Percentiles rank a stretch among this genome's conserved stretches.
Evolutionary conservation across 2,113 vertebrate species (phyloP).

Genomic region (Gallinago undulata): DNA sequence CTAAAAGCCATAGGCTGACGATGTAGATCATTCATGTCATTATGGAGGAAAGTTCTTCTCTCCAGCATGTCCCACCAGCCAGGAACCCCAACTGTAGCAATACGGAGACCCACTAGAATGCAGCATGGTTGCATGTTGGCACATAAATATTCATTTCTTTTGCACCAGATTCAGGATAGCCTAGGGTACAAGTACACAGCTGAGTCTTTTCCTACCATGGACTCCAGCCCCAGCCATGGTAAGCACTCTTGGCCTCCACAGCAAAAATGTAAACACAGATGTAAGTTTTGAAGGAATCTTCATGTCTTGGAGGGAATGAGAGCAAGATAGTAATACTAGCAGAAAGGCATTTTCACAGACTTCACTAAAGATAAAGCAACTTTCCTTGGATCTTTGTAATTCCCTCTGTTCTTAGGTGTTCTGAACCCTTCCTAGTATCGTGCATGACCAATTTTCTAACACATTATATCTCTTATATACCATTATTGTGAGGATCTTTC

Average conservation of each 20-base stretch:
- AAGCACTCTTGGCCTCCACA: background rate
- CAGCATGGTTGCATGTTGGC: accelerated
- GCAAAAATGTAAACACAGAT: background rate
- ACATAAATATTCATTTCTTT: background rate
- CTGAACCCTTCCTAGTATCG: background rate
- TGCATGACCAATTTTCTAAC: background rate
- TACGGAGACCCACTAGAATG: background rate
- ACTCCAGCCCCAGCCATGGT: background rate
- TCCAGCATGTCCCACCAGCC: background rate
- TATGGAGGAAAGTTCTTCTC: background rate
- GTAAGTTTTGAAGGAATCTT: background rate
- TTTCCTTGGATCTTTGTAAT: background rate
- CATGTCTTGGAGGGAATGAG: background rate
- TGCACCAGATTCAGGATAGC: background rate
- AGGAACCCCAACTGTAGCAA: background rate
- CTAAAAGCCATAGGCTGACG: background rate
- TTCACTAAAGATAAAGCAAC: background rate
- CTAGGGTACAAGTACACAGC: background rate
- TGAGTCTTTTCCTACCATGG: background rate
- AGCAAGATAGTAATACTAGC: background rate
- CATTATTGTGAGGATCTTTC: background rate
- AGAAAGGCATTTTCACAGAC: background rate
- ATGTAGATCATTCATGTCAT: background rate
- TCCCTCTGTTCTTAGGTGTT: background rate
- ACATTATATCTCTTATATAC: background rate